These are phyloP conservation scores for Mercenaria mercenaria DNA, from an alignment of 1,140 invertebrate species.

Conservation along the genomic window DNA sequence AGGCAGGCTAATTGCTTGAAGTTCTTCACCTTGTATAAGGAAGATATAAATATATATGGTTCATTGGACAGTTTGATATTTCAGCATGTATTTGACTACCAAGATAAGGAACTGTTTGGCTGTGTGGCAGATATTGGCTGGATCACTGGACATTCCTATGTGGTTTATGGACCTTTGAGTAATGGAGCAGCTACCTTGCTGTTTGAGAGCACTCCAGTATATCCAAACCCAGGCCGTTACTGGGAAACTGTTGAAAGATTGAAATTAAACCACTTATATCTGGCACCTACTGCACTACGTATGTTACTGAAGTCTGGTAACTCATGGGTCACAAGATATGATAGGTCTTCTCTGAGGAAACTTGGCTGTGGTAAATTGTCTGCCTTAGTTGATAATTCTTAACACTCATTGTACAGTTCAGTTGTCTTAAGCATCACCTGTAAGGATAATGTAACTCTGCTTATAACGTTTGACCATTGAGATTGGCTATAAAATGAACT, in stretches of 20 bases:
- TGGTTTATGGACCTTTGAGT: conserved; percentile 88
- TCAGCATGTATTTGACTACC: conserved; percentile 87
- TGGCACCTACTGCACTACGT: conserved; percentile 88
- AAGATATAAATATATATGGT: too few relatives aligned
- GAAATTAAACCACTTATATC: conserved; percentile 88
- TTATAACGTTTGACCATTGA: too few relatives aligned
- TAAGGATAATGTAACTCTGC: too few relatives aligned
- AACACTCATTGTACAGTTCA: too few relatives aligned
- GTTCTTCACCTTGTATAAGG: too few relatives aligned
- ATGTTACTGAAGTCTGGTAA: conserved; percentile 89
- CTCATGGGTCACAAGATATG: conserved; percentile 90
- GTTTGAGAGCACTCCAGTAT: conserved; percentile 88
- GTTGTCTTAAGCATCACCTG: too few relatives aligned
- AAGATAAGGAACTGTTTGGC: conserved; percentile 87
- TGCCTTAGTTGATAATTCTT: background rate
- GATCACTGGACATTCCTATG: conserved; percentile 89
- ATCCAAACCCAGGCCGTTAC: conserved; percentile 88
- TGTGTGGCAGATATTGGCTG: conserved; percentile 89
- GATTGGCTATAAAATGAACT: too few relatives aligned
- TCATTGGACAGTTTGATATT: too few relatives aligned
- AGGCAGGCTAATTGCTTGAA: too few relatives aligned
- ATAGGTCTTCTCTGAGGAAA: conserved; percentile 86
- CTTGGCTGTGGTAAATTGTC: conserved; percentile 86
- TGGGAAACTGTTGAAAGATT: conserved; percentile 88
- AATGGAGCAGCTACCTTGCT: conserved; percentile 88